A percentile compares a stretch with the other conserved stretches of the same genome.
phyloP scores from a whole-genome alignment of 1,140 invertebrate genomes.

The Drosophila equinoxialis region DNA sequence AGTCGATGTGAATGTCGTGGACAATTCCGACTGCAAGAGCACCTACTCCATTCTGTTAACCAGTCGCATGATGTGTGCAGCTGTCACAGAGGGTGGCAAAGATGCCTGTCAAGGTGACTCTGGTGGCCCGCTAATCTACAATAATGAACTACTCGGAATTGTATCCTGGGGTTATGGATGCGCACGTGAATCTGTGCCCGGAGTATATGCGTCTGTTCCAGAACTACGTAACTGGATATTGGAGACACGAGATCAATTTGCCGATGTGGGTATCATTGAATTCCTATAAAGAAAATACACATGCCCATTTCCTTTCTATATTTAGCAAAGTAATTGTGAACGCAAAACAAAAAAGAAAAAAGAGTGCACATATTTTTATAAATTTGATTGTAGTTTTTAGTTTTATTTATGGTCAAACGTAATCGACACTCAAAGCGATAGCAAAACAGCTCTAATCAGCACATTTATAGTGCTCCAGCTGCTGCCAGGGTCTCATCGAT shows the following conservation, averaged over 20 bases:
- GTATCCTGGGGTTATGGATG: slow-evolving; percentile 89
- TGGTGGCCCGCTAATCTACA: slow-evolving; percentile 80
- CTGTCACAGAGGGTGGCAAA: slow-evolving; percentile 81
- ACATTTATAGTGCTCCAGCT: slow-evolving; percentile 37
- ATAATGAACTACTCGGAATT: slow-evolving; percentile 84
- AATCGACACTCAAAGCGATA: slow-evolving; percentile 35
- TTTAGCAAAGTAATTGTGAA: not conserved
- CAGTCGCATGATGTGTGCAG: slow-evolving; percentile 85
- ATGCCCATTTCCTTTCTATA: not conserved
- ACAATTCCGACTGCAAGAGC: slow-evolving; percentile 51
- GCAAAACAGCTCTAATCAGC: slow-evolving; percentile 33
- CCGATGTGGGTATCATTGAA: slow-evolving; percentile 46
- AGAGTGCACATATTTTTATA: not conserved
- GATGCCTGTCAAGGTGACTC: slow-evolving; percentile 85
- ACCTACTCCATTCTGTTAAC: slow-evolving; percentile 78
- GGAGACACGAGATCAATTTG: not conserved
- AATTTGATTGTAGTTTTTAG: slow-evolving; percentile 45
- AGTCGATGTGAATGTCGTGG: slow-evolving; percentile 60
- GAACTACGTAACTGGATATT: slow-evolving; percentile 82
- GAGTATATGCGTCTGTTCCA: slow-evolving; percentile 87
- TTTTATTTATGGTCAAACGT: slow-evolving; percentile 28
- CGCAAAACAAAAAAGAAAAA: slow-evolving; percentile 1
- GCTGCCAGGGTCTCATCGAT: slow-evolving; percentile 66
- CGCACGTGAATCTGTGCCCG: slow-evolving; percentile 85
- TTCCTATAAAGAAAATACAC: slow-evolving; percentile 41